Evolutionary conservation across 2,797 vertebrate species (phyloP).

Genomic region (Huso huso): DNA sequence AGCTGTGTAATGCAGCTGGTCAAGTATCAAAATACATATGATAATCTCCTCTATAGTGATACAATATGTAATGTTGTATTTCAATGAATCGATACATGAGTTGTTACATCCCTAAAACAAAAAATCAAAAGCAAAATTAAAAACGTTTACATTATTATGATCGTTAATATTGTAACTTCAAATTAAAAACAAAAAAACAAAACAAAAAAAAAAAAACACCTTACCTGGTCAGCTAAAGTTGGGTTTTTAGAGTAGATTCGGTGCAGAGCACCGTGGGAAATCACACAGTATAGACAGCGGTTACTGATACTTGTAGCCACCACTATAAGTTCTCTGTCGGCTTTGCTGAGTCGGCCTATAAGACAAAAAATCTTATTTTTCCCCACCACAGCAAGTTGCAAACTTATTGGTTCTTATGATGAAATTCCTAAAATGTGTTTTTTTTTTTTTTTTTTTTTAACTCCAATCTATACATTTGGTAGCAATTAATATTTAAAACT

Average conservation of each 20-base stretch:
- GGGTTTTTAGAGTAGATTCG: constrained; percentile 77
- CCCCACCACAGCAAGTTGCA: background rate
- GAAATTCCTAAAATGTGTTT: no score
- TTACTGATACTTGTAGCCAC: constrained; percentile 71
- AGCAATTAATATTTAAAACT: no score
- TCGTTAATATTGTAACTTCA: background rate
- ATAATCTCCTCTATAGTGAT: no score
- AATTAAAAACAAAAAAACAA: background rate
- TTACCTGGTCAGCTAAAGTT: constrained; percentile 72
- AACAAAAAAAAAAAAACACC: background rate
- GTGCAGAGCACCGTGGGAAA: constrained; percentile 71
- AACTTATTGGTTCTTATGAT: no score
- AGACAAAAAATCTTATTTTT: background rate
- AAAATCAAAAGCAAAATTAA: background rate
- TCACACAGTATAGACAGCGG: constrained; percentile 72
- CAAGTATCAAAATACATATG: no score
- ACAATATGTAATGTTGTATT: no score
- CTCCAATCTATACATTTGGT: no score
- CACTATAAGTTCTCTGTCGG: constrained; percentile 76
- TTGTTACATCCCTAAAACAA: no score
- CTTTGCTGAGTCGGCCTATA: constrained; percentile 72
- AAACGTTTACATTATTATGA: background rate
- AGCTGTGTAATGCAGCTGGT: no score
- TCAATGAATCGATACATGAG: no score
- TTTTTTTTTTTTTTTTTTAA: no score